Evolutionary conservation across 2,888 invertebrate species (phyloP).

Genomic region (Polydrusus cervinus): DNA sequence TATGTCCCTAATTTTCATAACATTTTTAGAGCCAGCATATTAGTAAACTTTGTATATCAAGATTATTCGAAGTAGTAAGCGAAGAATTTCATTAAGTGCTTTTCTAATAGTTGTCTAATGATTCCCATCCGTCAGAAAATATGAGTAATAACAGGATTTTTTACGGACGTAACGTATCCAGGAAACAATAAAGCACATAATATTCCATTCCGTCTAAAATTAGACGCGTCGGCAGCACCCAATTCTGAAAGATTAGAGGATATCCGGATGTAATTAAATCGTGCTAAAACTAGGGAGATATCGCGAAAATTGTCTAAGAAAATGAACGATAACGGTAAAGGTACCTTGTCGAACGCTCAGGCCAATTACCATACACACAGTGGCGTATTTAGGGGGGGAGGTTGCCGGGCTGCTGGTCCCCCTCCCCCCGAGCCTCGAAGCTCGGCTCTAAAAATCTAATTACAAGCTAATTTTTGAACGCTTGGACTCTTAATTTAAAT

Average conservation of each 20-base stretch:
- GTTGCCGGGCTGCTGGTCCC: too few relatives aligned
- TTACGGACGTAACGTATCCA: slow-evolving; percentile 33
- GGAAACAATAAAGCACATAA: slow-evolving; percentile 45
- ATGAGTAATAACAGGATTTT: slow-evolving; percentile 23
- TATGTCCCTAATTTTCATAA: too few relatives aligned
- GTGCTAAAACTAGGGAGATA: slow-evolving; percentile 19
- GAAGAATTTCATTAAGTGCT: slow-evolving; percentile 1
- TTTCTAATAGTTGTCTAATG: slow-evolving; percentile 14
- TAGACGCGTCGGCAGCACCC: slow-evolving; percentile 47
- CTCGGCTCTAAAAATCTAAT: too few relatives aligned
- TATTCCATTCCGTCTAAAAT: slow-evolving; percentile 45
- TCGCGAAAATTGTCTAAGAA: slow-evolving; percentile 8
- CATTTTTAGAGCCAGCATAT: too few relatives aligned
- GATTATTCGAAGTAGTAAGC: too few relatives aligned
- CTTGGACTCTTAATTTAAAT: too few relatives aligned
- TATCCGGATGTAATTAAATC: slow-evolving; percentile 55
- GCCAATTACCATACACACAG: too few relatives aligned
- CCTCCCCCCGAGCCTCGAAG: too few relatives aligned
- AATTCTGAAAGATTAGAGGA: slow-evolving; percentile 54
- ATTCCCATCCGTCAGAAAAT: slow-evolving; percentile 20
- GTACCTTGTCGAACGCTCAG: too few relatives aligned
- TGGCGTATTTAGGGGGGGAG: too few relatives aligned
- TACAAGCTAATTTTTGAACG: too few relatives aligned
- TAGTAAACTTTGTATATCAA: too few relatives aligned
- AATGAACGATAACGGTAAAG: background rate